Evolutionary conservation across 64 coral and sea anemone species (phyloP).

Genomic region (Actinia equina): DNA sequence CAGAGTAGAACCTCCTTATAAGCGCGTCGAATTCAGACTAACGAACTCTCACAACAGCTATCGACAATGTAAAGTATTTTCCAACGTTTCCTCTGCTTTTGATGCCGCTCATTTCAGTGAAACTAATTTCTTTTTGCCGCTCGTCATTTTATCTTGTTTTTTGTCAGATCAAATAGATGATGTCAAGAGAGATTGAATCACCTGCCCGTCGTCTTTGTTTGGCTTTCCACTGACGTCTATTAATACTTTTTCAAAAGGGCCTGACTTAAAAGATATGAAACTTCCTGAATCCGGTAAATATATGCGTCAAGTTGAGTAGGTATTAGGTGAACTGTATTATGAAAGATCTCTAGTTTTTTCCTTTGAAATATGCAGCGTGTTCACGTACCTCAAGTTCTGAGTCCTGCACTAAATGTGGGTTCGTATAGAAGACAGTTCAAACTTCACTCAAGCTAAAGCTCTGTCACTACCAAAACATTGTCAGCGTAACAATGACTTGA

Average conservation of each 20-base stretch:
- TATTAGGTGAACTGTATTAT: conserved; percentile 5
- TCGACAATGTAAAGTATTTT: neutral
- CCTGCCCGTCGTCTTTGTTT: conserved; percentile 2
- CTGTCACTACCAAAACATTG: neutral
- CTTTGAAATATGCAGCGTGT: neutral
- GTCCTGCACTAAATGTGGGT: neutral
- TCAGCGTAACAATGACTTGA: neutral
- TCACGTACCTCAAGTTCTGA: neutral
- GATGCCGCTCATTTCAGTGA: neutral
- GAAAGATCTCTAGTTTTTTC: neutral
- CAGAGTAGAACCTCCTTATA: neutral
- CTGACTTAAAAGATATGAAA: conserved; percentile 13
- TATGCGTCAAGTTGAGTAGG: neutral
- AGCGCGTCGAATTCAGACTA: neutral
- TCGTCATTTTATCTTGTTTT: conserved; percentile 1
- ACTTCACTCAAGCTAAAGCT: neutral
- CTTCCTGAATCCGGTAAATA: conserved; percentile 14
- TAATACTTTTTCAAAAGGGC: conserved; percentile 6
- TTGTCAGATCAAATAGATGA: conserved; percentile 11
- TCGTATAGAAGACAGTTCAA: neutral
- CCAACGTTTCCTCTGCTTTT: neutral
- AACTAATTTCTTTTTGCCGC: conserved; percentile 9
- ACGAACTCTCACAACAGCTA: neutral
- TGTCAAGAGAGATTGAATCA: conserved; percentile 15
- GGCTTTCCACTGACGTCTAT: conserved; percentile 4